A percentile compares a stretch with the other conserved stretches of the same genome.
phyloP scores from a whole-genome alignment of 2,113 vertebrate genomes.

The Hiodon alosoides region DNA sequence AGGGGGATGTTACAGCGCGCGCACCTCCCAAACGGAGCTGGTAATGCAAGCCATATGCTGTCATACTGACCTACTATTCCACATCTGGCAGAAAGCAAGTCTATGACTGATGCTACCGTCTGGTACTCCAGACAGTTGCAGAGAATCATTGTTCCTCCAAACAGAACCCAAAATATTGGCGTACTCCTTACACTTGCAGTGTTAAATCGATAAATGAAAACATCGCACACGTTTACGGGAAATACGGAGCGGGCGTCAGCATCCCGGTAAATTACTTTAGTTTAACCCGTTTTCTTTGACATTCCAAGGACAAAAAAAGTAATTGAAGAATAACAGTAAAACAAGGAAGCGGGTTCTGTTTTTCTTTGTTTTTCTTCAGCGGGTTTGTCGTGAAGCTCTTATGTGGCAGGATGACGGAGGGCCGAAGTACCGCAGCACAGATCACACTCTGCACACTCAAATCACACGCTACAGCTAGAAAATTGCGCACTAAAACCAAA shows the following conservation, averaged over 20 bases:
- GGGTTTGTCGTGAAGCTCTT: slow-evolving; percentile 8
- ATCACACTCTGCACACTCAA: not conserved
- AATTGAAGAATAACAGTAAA: slow-evolving; percentile 12
- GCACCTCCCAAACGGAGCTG: slow-evolving; percentile 56
- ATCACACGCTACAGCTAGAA: too few relatives aligned
- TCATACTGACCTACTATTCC: slow-evolving; percentile 60
- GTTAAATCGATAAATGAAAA: not conserved
- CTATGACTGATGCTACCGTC: slow-evolving; percentile 55
- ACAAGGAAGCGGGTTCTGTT: not conserved
- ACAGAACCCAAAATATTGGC: slow-evolving; percentile 28
- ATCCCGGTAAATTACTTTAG: not conserved
- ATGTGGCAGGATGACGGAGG: not conserved
- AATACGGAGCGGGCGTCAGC: not conserved
- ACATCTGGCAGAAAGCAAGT: slow-evolving; percentile 59
- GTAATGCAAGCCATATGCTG: slow-evolving; percentile 76
- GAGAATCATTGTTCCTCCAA: slow-evolving; percentile 40
- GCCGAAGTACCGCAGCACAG: not conserved
- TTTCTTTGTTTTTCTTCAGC: slow-evolving; percentile 2
- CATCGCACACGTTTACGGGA: not conserved
- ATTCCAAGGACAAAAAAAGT: slow-evolving; percentile 6
- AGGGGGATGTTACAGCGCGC: slow-evolving; percentile 57
- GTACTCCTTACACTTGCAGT: not conserved
- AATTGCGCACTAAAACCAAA: too few relatives aligned
- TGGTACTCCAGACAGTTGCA: slow-evolving; percentile 53
- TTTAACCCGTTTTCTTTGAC: slow-evolving; percentile 6